Evolutionary conservation across 2,888 invertebrate genomes (phyloP).

Genomic region (Hydriomena furcata): DNA sequence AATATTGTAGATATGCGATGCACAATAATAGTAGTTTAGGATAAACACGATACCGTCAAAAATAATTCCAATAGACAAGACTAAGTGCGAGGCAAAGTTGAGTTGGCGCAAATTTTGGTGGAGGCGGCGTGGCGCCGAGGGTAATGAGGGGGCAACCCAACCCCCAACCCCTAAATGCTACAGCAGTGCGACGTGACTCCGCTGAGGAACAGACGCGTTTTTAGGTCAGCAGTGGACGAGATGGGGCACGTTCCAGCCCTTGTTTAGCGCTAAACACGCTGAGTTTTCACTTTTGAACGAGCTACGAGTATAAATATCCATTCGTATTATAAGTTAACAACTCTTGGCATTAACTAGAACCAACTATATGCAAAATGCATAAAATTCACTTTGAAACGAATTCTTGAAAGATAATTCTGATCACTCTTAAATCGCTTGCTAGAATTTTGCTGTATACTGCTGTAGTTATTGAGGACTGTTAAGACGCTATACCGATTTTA

Average conservation of each 20-base stretch:
- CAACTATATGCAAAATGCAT: no score
- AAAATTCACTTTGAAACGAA: no score
- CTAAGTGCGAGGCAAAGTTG: conserved; percentile 15
- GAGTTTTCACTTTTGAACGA: conserved; percentile 19
- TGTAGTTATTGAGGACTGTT: no score
- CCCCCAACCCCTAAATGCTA: conserved; percentile 46
- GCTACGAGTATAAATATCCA: conserved; percentile 5
- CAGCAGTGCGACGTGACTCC: conserved; percentile 62
- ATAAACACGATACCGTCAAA: conserved; percentile 1
- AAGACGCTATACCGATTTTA: no score
- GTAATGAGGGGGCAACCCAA: conserved; percentile 3
- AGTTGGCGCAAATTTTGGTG: conserved; percentile 31
- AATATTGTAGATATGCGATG: no score
- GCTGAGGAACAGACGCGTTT: conserved; percentile 45
- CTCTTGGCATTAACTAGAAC: neutral
- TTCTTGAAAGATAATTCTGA: no score
- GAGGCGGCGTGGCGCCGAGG: conserved; percentile 46
- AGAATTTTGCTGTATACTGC: no score
- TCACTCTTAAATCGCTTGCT: no score
- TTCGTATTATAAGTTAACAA: conserved; percentile 6
- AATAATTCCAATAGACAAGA: conserved; percentile 15
- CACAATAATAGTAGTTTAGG: neutral
- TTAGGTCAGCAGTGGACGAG: conserved; percentile 28
- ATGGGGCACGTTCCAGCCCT: conserved; percentile 21
- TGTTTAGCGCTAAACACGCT: conserved; percentile 22